Conservation (phyloP, 2,888 invertebrate species). For the Athripsodes cinereus region DNA sequence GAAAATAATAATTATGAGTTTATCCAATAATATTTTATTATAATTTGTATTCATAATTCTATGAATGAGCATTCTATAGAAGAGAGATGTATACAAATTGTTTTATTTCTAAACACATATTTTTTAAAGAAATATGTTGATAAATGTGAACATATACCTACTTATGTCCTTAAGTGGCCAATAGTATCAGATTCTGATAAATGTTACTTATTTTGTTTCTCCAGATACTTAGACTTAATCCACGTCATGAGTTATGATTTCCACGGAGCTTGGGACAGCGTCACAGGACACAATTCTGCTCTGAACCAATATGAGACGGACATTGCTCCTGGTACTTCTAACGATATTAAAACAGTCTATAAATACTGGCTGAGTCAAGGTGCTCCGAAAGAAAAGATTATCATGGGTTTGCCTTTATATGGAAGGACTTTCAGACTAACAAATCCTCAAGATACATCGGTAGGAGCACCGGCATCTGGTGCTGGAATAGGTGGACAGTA, state of each 20-base stretch:
- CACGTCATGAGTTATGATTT: slow-evolving; percentile 55
- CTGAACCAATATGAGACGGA: slow-evolving; percentile 30
- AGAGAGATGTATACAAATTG: no score
- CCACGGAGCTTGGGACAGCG: slow-evolving; percentile 47
- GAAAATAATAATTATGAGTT: no score
- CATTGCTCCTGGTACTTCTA: slow-evolving; percentile 10
- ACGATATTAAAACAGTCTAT: slow-evolving; percentile 31
- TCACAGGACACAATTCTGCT: slow-evolving; percentile 46
- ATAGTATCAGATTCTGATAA: no score
- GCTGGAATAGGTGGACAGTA: slow-evolving; percentile 43
- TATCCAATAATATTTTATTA: no score
- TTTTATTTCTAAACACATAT: no score
- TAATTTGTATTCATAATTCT: no score
- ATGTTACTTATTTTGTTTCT: not conserved
- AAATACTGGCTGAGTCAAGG: slow-evolving; percentile 37
- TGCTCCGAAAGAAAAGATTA: slow-evolving; percentile 35
- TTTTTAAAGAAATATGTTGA: no score
- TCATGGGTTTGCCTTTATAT: slow-evolving; percentile 39
- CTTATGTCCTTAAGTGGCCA: no score
- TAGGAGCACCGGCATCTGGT: slow-evolving; percentile 42
- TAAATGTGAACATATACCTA: no score
- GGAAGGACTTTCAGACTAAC: slow-evolving; percentile 38
- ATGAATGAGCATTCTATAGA: no score
- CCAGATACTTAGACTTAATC: slow-evolving; percentile 44
- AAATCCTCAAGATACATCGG: slow-evolving; percentile 30